Base-by-base conservation (phyloP, 2,888 invertebrate species). In the Hirtodrosophila trivittata region DNA sequence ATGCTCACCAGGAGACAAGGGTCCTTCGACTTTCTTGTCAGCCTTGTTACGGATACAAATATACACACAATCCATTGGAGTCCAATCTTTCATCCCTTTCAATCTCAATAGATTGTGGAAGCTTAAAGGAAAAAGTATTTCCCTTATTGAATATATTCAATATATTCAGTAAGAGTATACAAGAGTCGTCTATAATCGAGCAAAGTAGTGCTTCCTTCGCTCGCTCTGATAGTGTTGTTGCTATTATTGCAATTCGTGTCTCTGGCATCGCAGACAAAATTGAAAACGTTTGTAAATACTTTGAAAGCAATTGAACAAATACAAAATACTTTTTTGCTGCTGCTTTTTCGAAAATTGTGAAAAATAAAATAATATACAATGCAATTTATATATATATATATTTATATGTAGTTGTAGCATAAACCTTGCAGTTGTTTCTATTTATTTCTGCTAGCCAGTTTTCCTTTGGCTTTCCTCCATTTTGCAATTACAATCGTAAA, bases 241-340 rank as follows among this genome's bases (percentile, higher is more conserved):
- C 47, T 70, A 41, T 65, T 65, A 51, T 49, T 56, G 72, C 76
- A 71, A 59, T 74, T 74, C 76, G 74, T 74, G 72, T 75, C 58
- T 56, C 59, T 63, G 51, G 67, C 58, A 67, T 75, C 54, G 58
- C 76, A 52, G 57, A 43, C 42, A 70, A 75, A 77, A 75, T 84
- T 71, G 84, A 75, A 84, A 81, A 83, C 83, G 70, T 80, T 80
- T 86, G 86, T 73, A 85, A 81, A 84, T 84, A 81, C 84, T 74
- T 86, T 76, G 66, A 76, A 81, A 81, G 77, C 86, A 84, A 86
- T 84, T 84, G 82, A 77, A 77, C 85, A 77, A 86, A 86, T 68
- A 82, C 82, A 81, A 86, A 81, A 86, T 74, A 62, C 55, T 65
- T 60, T 68, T 45, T 50, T 54, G 57, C 59, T 32, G 72, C 52